Conservation (phyloP, 2,113 vertebrate genomes). For the Archilochus colubris region DNA sequence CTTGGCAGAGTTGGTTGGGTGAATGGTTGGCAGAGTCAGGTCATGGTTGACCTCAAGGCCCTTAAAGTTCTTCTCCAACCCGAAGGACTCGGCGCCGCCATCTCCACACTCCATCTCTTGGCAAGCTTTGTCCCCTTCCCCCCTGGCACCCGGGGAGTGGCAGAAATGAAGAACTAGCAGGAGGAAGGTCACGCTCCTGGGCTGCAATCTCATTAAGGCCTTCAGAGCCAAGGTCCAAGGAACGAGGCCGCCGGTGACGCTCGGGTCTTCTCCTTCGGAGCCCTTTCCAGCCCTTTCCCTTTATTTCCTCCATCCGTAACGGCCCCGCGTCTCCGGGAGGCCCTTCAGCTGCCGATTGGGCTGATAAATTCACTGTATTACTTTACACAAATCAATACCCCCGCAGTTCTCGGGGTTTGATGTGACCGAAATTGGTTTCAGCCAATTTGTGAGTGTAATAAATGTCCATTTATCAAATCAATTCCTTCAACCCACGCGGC, state of each 20-base stretch:
- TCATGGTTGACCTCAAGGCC: too few relatives aligned
- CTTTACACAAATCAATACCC: constrained; percentile 94
- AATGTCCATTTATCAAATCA: constrained; percentile 92
- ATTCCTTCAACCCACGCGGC: constrained; percentile 74
- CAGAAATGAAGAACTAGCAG: neutral
- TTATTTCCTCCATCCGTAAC: constrained; percentile 74
- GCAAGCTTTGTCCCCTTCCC: neutral
- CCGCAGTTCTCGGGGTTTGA: constrained; percentile 86
- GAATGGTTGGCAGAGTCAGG: too few relatives aligned
- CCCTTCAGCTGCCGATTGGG: constrained; percentile 79
- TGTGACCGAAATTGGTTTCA: constrained; percentile 90
- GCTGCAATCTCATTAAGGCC: neutral
- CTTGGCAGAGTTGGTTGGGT: too few relatives aligned
- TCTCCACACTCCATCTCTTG: too few relatives aligned
- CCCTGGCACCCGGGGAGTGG: accelerated
- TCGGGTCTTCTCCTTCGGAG: neutral
- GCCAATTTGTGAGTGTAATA: constrained; percentile 93
- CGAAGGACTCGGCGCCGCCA: too few relatives aligned
- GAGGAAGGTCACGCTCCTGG: neutral
- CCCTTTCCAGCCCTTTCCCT: neutral
- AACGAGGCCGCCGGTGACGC: neutral
- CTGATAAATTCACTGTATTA: constrained; percentile 97
- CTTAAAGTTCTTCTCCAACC: too few relatives aligned
- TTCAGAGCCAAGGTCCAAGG: neutral
- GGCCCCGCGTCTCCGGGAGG: constrained; percentile 65